Evolutionary conservation across 2,113 vertebrate genomes (phyloP).

Genomic region (Tricholaema leucomelas): DNA sequence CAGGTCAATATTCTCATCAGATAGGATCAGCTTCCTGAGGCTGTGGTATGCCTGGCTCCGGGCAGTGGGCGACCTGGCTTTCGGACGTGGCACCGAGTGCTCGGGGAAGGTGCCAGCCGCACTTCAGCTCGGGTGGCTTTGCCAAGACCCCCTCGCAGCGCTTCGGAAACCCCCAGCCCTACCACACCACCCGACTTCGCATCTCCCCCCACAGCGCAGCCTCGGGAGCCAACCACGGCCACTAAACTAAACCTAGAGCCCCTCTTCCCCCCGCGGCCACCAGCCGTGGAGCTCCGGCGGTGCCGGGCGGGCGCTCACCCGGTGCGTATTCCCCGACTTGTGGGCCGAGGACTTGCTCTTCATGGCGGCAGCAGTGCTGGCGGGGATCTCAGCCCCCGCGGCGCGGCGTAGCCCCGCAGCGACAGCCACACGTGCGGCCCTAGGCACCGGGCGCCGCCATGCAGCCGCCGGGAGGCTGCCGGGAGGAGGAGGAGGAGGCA

Average conservation of each 20-base stretch:
- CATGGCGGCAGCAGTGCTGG: constrained; percentile 52
- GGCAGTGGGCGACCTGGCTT: neutral
- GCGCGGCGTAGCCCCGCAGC: neutral
- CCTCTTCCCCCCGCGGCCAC: too few species aligned
- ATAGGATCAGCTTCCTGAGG: rapidly evolving
- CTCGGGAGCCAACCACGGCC: too few species aligned
- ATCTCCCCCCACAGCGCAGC: neutral
- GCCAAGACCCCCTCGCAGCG: neutral
- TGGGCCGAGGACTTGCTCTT: constrained; percentile 87
- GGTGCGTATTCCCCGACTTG: constrained; percentile 89
- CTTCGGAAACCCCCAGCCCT: neutral
- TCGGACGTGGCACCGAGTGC: rapidly evolving
- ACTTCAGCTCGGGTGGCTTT: rapidly evolving
- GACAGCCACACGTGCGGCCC: constrained; percentile 30
- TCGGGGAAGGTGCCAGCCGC: neutral
- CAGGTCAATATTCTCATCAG: rapidly evolving
- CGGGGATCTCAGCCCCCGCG: too few species aligned
- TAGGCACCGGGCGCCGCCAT: constrained; percentile 68
- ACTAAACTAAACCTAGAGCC: too few species aligned
- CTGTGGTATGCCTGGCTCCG: rapidly evolving
- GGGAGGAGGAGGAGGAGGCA: constrained; percentile 16
- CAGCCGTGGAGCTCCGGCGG: neutral
- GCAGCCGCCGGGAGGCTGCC: constrained; percentile 5
- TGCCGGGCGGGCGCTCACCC: constrained; percentile 77
- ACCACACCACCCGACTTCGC: neutral